These are phyloP conservation scores for Ptilodon capucinus DNA, from an alignment of 2,888 invertebrate species.

Conservation along the genomic window DNA sequence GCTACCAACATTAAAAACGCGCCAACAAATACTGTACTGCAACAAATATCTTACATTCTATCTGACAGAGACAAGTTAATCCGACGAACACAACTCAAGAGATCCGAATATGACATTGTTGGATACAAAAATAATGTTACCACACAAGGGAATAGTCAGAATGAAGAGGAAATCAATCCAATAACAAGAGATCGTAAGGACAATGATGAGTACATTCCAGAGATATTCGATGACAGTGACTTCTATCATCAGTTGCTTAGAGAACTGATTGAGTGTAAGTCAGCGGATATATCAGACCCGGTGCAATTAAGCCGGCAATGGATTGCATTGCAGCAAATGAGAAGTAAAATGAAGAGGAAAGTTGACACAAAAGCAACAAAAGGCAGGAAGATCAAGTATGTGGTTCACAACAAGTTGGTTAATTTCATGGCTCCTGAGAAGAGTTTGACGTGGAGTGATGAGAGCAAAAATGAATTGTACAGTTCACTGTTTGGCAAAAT, in stretches of 20 bases:
- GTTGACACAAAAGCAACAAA: slow-evolving; percentile 97
- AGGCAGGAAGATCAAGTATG: slow-evolving; percentile 94
- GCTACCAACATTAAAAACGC: slow-evolving; percentile 84
- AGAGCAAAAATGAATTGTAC: slow-evolving; percentile 90
- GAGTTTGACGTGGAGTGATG: slow-evolving; percentile 86
- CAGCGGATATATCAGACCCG: slow-evolving; percentile 91
- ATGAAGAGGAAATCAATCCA: slow-evolving; percentile 39
- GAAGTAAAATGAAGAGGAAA: slow-evolving; percentile 95
- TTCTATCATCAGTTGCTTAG: slow-evolving; percentile 97
- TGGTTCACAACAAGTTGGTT: slow-evolving; percentile 91
- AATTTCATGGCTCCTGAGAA: slow-evolving; percentile 95
- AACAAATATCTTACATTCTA: slow-evolving; percentile 93
- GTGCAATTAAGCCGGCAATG: slow-evolving; percentile 94
- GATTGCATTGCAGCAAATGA: slow-evolving; percentile 94
- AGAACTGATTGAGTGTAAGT: slow-evolving; percentile 96
- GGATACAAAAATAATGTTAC: slow-evolving; percentile 73
- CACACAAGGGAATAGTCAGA: slow-evolving; percentile 34
- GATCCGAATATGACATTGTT: slow-evolving; percentile 87
- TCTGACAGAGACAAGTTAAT: slow-evolving; percentile 89
- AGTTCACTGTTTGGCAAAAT: slow-evolving; percentile 90
- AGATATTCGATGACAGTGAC: slow-evolving; percentile 98
- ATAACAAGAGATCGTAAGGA: slow-evolving; percentile 57
- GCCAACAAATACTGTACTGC: slow-evolving; percentile 85
- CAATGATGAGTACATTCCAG: slow-evolving; percentile 85
- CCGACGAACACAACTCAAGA: slow-evolving; percentile 89